Percentiles rank a stretch among this genome's conserved stretches.
phyloP scores from a whole-genome alignment of 2,888 invertebrate genomes.

The Phytoseiulus persimilis region DNA sequence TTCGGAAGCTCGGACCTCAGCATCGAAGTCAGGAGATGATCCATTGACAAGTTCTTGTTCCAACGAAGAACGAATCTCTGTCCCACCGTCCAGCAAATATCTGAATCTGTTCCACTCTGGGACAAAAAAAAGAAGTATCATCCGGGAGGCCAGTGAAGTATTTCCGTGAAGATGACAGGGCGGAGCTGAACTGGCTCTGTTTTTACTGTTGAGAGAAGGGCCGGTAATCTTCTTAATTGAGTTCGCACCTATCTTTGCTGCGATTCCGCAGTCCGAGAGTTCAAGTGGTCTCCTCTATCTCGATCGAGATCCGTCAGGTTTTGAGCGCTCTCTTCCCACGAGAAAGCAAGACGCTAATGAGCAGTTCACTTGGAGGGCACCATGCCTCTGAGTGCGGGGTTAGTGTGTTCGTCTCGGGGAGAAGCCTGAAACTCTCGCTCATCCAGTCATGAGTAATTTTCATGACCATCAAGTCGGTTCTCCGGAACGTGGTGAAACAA shows the following conservation, averaged over 20 bases:
- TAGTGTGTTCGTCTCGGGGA: neutral
- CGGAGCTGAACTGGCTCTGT: neutral
- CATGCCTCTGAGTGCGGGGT: too few relatives aligned
- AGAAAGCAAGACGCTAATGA: too few relatives aligned
- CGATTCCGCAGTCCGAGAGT: neutral
- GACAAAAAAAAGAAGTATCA: neutral
- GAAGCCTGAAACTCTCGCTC: neutral
- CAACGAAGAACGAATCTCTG: neutral
- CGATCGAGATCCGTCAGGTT: neutral
- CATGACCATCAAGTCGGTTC: neutral
- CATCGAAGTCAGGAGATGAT: neutral
- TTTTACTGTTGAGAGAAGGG: neutral
- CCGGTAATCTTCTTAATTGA: neutral
- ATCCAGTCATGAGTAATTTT: neutral
- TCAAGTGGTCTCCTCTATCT: neutral
- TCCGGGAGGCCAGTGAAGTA: neutral
- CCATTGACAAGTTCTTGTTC: neutral
- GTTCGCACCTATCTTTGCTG: neutral
- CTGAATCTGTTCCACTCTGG: neutral
- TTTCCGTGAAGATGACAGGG: neutral
- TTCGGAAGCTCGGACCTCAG: neutral
- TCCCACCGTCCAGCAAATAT: neutral
- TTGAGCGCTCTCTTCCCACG: neutral
- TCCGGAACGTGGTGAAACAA: neutral
- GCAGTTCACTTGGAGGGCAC: too few relatives aligned